These are phyloP conservation scores for Spinus olivaceus DNA, from an alignment of 2,797 vertebrate genomes.

Conservation along the genomic window DNA sequence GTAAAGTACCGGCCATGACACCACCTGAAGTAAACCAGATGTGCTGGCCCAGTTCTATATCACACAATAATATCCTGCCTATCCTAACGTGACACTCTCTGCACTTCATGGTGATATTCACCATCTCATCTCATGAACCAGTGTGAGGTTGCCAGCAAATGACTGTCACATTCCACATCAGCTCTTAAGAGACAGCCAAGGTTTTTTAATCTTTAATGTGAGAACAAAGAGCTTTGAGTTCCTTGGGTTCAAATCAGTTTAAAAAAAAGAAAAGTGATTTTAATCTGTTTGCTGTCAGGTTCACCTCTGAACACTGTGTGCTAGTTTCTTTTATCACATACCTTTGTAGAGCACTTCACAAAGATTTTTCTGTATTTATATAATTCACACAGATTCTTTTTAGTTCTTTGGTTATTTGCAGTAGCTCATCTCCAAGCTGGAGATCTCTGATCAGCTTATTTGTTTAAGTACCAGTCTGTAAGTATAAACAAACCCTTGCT, in stretches of 20 bases:
- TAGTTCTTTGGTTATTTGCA: not conserved
- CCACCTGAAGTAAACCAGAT: not conserved
- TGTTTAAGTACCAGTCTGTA: not conserved
- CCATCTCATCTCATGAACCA: not conserved
- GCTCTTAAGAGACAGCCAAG: not conserved
- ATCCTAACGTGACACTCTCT: not conserved
- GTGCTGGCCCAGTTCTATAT: not conserved
- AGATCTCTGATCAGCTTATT: not conserved
- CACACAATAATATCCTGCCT: not conserved
- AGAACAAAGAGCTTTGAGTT: not conserved
- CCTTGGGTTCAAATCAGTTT: not conserved
- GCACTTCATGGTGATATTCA: not conserved
- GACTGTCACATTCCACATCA: not conserved
- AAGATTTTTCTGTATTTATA: not conserved
- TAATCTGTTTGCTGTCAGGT: not conserved
- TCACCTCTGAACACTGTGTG: not conserved
- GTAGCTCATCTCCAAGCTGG: not conserved
- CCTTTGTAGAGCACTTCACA: not conserved
- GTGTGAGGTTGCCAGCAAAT: not conserved
- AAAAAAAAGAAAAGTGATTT: not conserved
- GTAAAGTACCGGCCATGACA: not conserved
- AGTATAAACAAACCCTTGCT: not conserved
- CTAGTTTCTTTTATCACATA: not conserved
- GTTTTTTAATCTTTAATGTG: not conserved
- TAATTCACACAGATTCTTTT: not conserved